Conservation (phyloP, 1,140 invertebrate genomes). For the Listronotus bonariensis region DNA sequence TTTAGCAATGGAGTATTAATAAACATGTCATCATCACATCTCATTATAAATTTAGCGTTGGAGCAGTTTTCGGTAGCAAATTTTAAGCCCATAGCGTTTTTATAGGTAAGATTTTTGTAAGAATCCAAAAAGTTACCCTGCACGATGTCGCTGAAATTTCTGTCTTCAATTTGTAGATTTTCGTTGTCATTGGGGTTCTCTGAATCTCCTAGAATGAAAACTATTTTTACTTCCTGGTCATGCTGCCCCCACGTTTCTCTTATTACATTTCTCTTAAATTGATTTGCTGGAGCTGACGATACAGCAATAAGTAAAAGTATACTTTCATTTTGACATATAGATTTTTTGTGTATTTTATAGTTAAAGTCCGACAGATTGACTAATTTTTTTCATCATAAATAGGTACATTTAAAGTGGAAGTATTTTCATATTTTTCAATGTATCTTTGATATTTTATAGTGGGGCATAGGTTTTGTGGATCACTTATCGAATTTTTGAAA, state of each 20-base stretch:
- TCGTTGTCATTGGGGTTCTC: conserved; percentile 55
- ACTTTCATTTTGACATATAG: background rate
- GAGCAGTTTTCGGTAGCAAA: conserved; percentile 75
- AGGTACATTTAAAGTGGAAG: too few relatives aligned
- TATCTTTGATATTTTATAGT: too few relatives aligned
- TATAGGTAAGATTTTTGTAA: conserved; percentile 86
- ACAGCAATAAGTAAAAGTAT: conserved; percentile 65
- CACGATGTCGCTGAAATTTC: conserved; percentile 70
- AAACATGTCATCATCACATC: conserved; percentile 81
- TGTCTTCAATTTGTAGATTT: conserved; percentile 65
- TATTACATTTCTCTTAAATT: conserved; percentile 64
- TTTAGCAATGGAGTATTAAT: conserved; percentile 71
- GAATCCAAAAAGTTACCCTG: conserved; percentile 79
- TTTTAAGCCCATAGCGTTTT: conserved; percentile 83
- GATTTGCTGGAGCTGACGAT: conserved; percentile 69
- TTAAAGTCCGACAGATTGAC: conserved; percentile 1
- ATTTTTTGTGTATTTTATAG: background rate
- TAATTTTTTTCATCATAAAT: background rate
- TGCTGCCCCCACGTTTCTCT: conserved; percentile 70
- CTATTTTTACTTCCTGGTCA: conserved; percentile 56
- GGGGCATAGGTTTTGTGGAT: too few relatives aligned
- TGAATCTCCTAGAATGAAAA: conserved; percentile 73
- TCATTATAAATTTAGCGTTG: conserved; percentile 73
- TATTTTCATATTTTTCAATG: too few relatives aligned
- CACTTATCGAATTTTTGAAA: too few relatives aligned